These are phyloP conservation scores for Glyphotaelius pellucidus DNA, from an alignment of 2,888 invertebrate species.

Conservation along the genomic window DNA sequence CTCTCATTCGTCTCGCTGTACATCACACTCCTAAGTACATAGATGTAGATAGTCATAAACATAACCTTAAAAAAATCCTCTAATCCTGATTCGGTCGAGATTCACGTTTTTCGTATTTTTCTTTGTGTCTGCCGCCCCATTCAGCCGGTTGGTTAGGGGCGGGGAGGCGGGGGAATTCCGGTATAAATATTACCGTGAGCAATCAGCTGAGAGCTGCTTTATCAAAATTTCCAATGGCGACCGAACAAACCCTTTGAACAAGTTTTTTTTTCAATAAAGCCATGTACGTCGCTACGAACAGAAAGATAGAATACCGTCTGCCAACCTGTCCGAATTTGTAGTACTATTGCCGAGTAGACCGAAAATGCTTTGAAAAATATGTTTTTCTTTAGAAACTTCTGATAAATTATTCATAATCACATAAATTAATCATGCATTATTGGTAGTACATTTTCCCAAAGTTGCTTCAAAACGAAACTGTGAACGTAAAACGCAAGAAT, in stretches of 20 bases:
- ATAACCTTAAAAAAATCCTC: background rate
- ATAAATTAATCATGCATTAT: no score
- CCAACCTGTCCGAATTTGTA: slow-evolving; percentile 34
- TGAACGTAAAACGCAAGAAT: no score
- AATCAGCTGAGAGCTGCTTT: slow-evolving; percentile 56
- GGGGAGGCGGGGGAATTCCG: background rate
- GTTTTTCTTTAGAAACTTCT: background rate
- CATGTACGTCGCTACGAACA: background rate
- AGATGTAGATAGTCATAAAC: background rate
- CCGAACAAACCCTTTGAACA: slow-evolving; percentile 36
- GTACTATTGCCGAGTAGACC: slow-evolving; percentile 27
- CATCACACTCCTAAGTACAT: no score
- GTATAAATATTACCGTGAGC: slow-evolving; percentile 45
- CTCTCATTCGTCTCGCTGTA: no score
- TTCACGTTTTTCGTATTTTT: background rate
- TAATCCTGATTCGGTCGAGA: background rate
- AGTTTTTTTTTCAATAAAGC: slow-evolving; percentile 13
- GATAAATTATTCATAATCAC: background rate
- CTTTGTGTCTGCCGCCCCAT: background rate
- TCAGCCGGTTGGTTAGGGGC: background rate
- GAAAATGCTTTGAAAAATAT: background rate
- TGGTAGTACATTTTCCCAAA: no score
- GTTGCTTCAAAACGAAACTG: no score
- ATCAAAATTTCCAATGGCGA: slow-evolving; percentile 47
- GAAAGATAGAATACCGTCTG: slow-evolving; percentile 30